These are phyloP conservation scores for Spea multiplicata DNA, from an alignment of 2,113 vertebrate species.

Conservation along the genomic window DNA sequence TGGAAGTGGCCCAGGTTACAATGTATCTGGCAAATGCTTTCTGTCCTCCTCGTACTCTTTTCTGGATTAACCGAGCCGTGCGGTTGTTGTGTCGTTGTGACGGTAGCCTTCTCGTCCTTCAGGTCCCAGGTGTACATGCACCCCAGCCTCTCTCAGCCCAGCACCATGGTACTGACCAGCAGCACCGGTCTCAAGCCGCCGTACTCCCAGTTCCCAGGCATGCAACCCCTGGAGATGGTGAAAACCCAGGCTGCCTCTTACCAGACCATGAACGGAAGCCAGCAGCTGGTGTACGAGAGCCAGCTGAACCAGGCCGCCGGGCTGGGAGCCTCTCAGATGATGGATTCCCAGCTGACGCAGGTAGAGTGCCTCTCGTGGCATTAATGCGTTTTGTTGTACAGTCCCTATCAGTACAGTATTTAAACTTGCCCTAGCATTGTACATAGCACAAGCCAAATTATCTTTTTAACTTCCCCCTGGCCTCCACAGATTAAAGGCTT, in stretches of 20 bases:
- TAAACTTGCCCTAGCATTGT: no score
- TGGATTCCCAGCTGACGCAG: slow-evolving; percentile 98
- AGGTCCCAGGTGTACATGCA: slow-evolving; percentile 99
- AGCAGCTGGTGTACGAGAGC: slow-evolving; percentile 88
- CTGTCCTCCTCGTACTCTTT: no score
- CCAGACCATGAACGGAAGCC: slow-evolving; percentile 91
- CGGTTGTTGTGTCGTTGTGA: no score
- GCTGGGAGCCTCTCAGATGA: slow-evolving; percentile 91
- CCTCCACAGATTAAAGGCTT: no score
- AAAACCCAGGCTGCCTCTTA: slow-evolving; percentile 93
- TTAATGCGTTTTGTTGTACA: no score
- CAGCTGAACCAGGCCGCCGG: slow-evolving; percentile 86
- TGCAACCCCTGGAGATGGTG: slow-evolving; percentile 95
- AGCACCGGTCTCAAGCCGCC: slow-evolving; percentile 88
- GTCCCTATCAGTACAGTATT: no score
- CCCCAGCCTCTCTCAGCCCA: slow-evolving; percentile 92
- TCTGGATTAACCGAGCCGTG: no score
- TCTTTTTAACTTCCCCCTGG: no score
- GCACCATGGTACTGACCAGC: slow-evolving; percentile 90
- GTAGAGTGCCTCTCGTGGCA: slow-evolving; percentile 54
- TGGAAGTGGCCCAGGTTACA: no score
- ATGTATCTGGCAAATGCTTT: no score
- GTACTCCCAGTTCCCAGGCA: slow-evolving; percentile 89
- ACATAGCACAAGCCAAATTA: no score
- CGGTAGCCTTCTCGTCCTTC: neutral